These are phyloP conservation scores for Villa cingulata DNA, from an alignment of 2,888 invertebrate genomes.

Conservation along the genomic window DNA sequence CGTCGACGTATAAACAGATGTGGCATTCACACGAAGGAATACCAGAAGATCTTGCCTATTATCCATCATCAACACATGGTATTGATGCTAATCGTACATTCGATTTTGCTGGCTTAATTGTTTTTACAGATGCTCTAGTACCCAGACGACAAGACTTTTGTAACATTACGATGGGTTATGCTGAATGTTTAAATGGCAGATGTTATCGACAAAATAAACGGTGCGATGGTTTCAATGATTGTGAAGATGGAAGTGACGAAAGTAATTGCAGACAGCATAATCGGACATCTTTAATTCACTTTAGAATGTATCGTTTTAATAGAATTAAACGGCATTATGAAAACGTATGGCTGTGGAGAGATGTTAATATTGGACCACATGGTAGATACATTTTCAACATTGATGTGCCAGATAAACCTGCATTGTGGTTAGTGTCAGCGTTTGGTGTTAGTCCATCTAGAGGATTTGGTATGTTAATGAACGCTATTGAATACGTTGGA, in stretches of 20 bases:
- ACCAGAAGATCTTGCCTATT: conserved; percentile 73
- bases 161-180: conserved; percentile 56
- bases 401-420: conserved; percentile 71
- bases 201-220: conserved; percentile 63
- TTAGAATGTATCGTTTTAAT: conserved; percentile 70
- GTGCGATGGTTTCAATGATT: conserved; percentile 69
- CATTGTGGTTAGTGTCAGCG: conserved; percentile 86
- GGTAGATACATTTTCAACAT: conserved; percentile 76
- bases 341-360: conserved; percentile 91
- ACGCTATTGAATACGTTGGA: conserved; percentile 74
- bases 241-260: conserved; percentile 77
- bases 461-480: conserved; percentile 76
- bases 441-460: conserved; percentile 76
- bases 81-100: conserved; percentile 91
- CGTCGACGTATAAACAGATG: conserved; percentile 67
- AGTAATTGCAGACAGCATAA: conserved; percentile 54
- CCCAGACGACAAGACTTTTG: conserved; percentile 54
- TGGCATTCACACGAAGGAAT: conserved; percentile 74
- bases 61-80: conserved; percentile 80
- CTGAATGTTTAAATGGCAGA: conserved; percentile 67
- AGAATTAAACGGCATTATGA: conserved; percentile 82
- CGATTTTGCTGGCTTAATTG: conserved; percentile 74
- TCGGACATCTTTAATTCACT: conserved; percentile 53
- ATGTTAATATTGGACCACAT: conserved; percentile 84
- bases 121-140: conserved; percentile 78